A percentile compares a stretch with the other conserved stretches of the same genome.
Conservation (phyloP, 2,797 vertebrate species). For the Malacoraja senta region DNA sequence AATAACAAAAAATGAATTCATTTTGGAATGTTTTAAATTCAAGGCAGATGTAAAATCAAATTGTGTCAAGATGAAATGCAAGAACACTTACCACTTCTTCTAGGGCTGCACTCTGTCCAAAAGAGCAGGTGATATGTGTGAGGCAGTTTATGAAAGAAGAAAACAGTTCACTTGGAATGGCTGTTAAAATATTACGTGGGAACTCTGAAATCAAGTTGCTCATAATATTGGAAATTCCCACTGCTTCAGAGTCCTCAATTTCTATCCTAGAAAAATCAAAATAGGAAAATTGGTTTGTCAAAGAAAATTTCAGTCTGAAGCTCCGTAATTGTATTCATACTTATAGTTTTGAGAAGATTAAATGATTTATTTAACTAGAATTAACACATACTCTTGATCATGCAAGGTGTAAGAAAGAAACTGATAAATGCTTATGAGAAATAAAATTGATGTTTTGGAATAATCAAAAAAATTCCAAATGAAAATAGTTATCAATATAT, state of each 20-base stretch:
- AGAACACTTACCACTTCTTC: conserved; percentile 84
- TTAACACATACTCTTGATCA: neutral
- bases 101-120: conserved; percentile 90
- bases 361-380: neutral
- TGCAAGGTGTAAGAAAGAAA: neutral
- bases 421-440: neutral
- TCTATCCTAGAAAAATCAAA: conserved; percentile 71
- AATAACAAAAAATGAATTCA: neutral
- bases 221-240: conserved; percentile 93
- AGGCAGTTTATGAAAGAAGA: conserved; percentile 97
- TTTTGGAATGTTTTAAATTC: neutral
- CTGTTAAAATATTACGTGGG: conserved; percentile 82
- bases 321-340: neutral
- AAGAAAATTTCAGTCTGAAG: neutral
- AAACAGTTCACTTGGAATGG: conserved; percentile 89
- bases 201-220: conserved; percentile 96
- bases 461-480: neutral
- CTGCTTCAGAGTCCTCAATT: conserved; percentile 96
- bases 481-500: neutral
- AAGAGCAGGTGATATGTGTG: conserved; percentile 91
- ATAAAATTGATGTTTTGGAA: neutral
- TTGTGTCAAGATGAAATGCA: neutral
- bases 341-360: neutral
- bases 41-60: neutral
- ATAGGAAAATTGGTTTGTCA: neutral